Conservation (phyloP, 2,888 invertebrate genomes). For the Tineola bisselliella region DNA sequence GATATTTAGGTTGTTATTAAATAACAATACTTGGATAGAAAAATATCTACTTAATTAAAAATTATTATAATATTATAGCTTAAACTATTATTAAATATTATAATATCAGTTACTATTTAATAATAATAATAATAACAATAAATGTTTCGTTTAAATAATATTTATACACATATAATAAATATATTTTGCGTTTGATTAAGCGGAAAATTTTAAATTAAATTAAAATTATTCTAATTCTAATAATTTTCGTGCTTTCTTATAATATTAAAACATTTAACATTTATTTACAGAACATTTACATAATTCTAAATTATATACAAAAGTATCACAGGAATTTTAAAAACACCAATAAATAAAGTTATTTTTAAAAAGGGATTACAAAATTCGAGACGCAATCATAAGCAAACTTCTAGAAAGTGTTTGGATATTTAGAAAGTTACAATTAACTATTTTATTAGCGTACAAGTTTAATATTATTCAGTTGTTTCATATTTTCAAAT, state of each 20-base stretch:
- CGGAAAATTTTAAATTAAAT: not conserved
- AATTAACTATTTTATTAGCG: not conserved
- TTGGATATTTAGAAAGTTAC: not conserved
- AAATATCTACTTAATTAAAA: too few species aligned
- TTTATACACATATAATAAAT: too few species aligned
- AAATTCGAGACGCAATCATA: not conserved
- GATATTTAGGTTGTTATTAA: too few species aligned
- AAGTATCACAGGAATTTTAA: slow-evolving; percentile 54
- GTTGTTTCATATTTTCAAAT: too few species aligned
- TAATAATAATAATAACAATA: not conserved
- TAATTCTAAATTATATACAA: slow-evolving; percentile 32
- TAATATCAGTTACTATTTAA: not conserved
- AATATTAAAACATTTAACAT: not conserved
- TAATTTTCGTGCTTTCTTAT: slow-evolving; percentile 2
- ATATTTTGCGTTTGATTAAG: too few species aligned
- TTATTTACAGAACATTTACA: not conserved
- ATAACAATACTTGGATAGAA: too few species aligned
- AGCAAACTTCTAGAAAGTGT: not conserved
- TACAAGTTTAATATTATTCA: too few species aligned
- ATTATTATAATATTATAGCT: too few species aligned
- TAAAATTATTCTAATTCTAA: not conserved
- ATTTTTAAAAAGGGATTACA: not conserved
- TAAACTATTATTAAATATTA: not conserved
- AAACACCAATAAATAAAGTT: slow-evolving; percentile 16
- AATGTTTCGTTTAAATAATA: too few species aligned